Base-by-base conservation (phyloP, 1,140 invertebrate species). In the Drosophila nikananu region DNA sequence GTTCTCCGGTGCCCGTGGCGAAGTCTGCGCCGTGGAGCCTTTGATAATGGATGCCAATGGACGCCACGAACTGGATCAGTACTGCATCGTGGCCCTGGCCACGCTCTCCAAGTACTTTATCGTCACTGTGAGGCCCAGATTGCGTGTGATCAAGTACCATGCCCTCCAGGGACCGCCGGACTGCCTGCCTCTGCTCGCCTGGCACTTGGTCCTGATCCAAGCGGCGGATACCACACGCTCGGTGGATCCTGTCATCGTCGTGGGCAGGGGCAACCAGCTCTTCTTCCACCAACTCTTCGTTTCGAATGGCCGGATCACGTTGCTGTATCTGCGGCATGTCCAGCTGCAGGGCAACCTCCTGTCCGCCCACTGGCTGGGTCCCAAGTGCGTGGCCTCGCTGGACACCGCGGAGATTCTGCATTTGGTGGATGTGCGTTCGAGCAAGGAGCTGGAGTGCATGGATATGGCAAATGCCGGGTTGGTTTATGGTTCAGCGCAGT, bases 1-100 rank as follows among this genome's bases (percentile, higher is more conserved):
- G 19, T 99, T 99, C 93, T 98, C 97, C 58, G 97, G 98, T 44
- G 98, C 98, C 58, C 95, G 98, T 57, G 98, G 98, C 2, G 98
- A 99, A 95, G 98, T 94, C 42, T 97, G 97, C 90, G 95, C 96
- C n/a, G 94, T 98, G 39, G 97, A 98, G 91, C 97, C 97, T 2
- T 94, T 99, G 4, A 94, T 96, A 37, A 94, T 97, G 74, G 95
- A 96, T 94, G 96, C 62, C 90, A 96, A 64, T 0, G 95, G 95
- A 58, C 94, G 95, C 41, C 96, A 97, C 91, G 96, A 96, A 3
- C 93, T 97, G 32, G 95, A 95, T 90, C 95, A 96, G 92, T 95
- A 96, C 90, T 95, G 96, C 81, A 95, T 99, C 64, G 95, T 99
- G 55, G 98, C 98, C 5, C 95, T 99, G 94, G 98, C 98, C 0